Evolutionary conservation across 2,113 vertebrate species (phyloP).

Genomic region (Podocnemis expansa): DNA sequence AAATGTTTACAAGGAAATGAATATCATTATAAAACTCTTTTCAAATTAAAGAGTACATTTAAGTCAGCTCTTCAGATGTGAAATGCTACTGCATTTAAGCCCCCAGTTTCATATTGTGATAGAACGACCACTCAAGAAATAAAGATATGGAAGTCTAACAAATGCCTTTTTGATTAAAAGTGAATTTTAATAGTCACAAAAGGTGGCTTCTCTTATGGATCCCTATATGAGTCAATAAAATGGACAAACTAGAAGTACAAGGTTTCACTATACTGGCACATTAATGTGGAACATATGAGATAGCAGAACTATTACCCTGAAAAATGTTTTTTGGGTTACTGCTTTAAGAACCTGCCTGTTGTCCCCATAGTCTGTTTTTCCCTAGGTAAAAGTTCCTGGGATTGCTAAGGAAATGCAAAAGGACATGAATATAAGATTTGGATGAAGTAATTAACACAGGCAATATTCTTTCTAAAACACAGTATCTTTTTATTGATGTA

Average conservation of each 20-base stretch:
- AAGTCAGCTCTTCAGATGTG: not conserved
- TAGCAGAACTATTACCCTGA: too few relatives aligned
- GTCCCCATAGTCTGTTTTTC: too few relatives aligned
- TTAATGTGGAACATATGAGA: not conserved
- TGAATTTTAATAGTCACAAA: not conserved
- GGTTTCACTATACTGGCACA: accelerated
- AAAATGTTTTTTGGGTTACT: too few relatives aligned
- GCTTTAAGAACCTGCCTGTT: too few relatives aligned
- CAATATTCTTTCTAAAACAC: not conserved
- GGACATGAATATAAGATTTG: too few relatives aligned
- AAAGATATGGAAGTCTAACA: not conserved
- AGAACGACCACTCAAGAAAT: not conserved
- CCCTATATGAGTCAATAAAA: not conserved
- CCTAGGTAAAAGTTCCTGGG: too few relatives aligned
- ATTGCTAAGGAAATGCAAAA: too few relatives aligned
- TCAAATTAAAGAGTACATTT: too few relatives aligned
- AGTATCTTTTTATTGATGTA: not conserved
- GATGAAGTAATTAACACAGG: too few relatives aligned
- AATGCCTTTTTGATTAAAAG: not conserved
- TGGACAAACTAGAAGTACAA: not conserved
- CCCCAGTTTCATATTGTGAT: not conserved
- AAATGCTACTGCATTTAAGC: not conserved
- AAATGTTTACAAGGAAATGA: not conserved
- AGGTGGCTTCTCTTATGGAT: not conserved
- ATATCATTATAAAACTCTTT: not conserved